phyloP scores from a whole-genome alignment of 2,797 vertebrate species.

The Darevskia mixta region DNA sequence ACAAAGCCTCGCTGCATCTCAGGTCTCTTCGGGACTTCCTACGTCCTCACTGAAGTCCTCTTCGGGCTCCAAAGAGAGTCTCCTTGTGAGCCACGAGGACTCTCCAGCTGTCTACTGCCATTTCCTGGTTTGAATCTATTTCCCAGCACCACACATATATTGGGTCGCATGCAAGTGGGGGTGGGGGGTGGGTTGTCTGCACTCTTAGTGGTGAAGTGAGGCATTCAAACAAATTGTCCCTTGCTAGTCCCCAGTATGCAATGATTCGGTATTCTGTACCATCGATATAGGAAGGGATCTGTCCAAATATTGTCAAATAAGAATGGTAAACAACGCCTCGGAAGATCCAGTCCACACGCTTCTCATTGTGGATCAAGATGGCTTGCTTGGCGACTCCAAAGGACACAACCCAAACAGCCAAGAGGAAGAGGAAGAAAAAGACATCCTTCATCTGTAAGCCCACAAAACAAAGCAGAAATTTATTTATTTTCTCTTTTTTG shows the following conservation, averaged over 20 bases:
- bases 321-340: conserved; percentile 93
- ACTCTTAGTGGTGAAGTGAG: background rate
- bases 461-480: conserved; percentile 7
- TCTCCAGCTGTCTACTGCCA: too few species aligned
- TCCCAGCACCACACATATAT: too few species aligned
- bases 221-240: background rate
- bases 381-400: conserved; percentile 97
- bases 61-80: too few species aligned
- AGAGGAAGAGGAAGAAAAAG: conserved; percentile 98
- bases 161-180: background rate
- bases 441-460: conserved; percentile 92
- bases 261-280: conserved; percentile 76
- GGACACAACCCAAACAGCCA: conserved; percentile 96
- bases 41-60: too few species aligned
- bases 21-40: too few species aligned
- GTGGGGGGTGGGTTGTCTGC: background rate
- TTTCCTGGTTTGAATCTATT: background rate
- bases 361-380: conserved; percentile 94
- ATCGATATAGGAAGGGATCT: conserved; percentile 89
- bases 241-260: background rate
- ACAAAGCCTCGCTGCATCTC: too few species aligned
- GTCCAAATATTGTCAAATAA: conserved; percentile 94
- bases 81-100: too few species aligned
- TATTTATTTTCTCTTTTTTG: background rate
- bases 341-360: conserved; percentile 90